phyloP scores from a whole-genome alignment of 1,140 invertebrate species.

The Helicoverpa armigera region DNA sequence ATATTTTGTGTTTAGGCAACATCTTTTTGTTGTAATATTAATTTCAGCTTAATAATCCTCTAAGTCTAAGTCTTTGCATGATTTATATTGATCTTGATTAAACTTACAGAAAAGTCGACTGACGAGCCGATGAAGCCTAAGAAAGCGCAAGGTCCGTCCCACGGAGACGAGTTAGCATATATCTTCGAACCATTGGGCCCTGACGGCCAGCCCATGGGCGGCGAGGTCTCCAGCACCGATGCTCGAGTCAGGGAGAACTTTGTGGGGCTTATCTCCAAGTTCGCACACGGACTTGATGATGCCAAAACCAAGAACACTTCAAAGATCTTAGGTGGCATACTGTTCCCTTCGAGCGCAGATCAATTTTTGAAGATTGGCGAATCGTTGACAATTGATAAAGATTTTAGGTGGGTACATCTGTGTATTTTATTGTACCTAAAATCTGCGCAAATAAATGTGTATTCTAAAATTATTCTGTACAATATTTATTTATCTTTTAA shows the following conservation, averaged over 20 bases:
- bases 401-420: constrained; percentile 77
- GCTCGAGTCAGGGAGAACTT: constrained; percentile 88
- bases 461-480: too few species aligned
- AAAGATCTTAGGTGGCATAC: constrained; percentile 56
- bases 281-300: constrained; percentile 84
- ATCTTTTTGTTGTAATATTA: too few species aligned
- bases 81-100: too few species aligned
- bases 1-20: too few species aligned
- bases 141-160: constrained; percentile 83
- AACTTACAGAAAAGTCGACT: constrained; percentile 8
- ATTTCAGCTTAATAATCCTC: too few species aligned
- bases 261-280: constrained; percentile 89
- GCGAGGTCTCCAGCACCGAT: constrained; percentile 84
- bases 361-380: constrained; percentile 76
- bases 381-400: constrained; percentile 69
- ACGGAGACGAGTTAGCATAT: constrained; percentile 91
- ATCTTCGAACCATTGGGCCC: constrained; percentile 89
- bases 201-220: constrained; percentile 85
- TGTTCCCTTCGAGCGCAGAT: constrained; percentile 61
- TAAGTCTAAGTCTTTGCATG: too few species aligned
- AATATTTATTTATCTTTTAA: background rate
- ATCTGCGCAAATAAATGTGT: too few species aligned
- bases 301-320: constrained; percentile 53
- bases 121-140: constrained; percentile 29
- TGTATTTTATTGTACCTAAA: too few species aligned